Percentiles rank a stretch among this genome's conserved stretches.
Evolutionary conservation across 2,888 invertebrate species (phyloP).

Genomic region (Taenaris catops): DNA sequence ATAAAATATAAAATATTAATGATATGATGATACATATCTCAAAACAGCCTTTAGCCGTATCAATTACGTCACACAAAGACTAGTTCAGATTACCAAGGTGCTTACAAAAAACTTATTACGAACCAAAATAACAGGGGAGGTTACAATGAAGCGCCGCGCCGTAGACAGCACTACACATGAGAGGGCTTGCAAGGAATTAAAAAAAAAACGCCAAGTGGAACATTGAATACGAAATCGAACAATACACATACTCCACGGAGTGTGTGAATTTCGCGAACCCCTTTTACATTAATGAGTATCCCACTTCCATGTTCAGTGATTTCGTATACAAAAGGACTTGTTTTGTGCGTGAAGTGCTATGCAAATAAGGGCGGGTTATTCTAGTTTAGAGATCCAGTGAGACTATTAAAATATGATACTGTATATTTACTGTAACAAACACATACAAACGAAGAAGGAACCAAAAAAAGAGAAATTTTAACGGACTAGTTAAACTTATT

Average conservation of each 20-base stretch:
- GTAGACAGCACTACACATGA: not conserved
- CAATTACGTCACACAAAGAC: too few relatives aligned
- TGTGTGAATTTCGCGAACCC: slow-evolving; percentile 23
- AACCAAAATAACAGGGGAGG: slow-evolving; percentile 15
- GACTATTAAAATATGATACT: too few relatives aligned
- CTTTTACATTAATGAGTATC: slow-evolving; percentile 24
- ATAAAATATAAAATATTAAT: too few relatives aligned
- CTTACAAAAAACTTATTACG: slow-evolving; percentile 13
- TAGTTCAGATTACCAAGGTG: not conserved
- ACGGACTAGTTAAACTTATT: too few relatives aligned
- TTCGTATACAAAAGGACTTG: slow-evolving; percentile 18
- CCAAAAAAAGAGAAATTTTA: too few relatives aligned
- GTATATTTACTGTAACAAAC: too few relatives aligned
- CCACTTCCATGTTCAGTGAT: slow-evolving; percentile 24
- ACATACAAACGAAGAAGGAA: slow-evolving; percentile 1
- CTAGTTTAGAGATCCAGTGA: too few relatives aligned
- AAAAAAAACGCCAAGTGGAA: slow-evolving; percentile 19
- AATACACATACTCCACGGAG: slow-evolving; percentile 18
- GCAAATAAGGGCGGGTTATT: slow-evolving; percentile 16
- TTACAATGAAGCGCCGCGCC: slow-evolving; percentile 10
- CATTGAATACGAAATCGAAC: slow-evolving; percentile 21
- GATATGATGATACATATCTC: too few relatives aligned
- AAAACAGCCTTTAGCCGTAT: too few relatives aligned
- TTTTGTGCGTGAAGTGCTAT: slow-evolving; percentile 18
- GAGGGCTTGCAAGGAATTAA: slow-evolving; percentile 16